Conservation (phyloP, 2,113 vertebrate species). For the Rhinichthys klamathensis region DNA sequence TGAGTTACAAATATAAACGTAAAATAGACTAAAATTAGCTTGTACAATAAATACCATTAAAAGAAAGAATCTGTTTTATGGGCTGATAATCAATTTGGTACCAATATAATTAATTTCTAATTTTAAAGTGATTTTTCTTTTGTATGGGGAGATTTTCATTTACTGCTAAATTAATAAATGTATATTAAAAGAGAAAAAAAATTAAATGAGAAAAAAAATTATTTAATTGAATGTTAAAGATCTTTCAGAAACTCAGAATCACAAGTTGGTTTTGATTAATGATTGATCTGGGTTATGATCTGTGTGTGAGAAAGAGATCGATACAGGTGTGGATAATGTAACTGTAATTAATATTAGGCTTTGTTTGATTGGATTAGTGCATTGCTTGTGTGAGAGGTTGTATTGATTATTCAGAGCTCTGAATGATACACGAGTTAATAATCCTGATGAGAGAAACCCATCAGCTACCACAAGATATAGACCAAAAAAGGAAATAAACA, state of each 20-base stretch:
- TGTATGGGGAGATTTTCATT: too few species aligned
- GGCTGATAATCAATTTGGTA: neutral
- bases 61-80: neutral
- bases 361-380: slow-evolving; percentile 31
- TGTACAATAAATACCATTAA: neutral
- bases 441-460: slow-evolving; percentile 36
- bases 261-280: neutral
- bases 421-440: slow-evolving; percentile 47
- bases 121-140: neutral
- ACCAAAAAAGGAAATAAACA: slow-evolving; percentile 40
- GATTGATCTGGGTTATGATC: neutral
- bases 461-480: slow-evolving; percentile 8
- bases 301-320: slow-evolving; percentile 18
- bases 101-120: neutral
- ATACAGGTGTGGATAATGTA: slow-evolving; percentile 19
- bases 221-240: neutral
- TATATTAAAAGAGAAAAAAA: neutral
- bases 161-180: too few species aligned
- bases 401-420: slow-evolving; percentile 45
- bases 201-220: too few species aligned
- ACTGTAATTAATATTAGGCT: slow-evolving; percentile 40
- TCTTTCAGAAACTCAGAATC: neutral
- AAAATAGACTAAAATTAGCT: neutral
- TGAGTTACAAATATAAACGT: too few species aligned
- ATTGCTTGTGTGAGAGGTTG: slow-evolving; percentile 31